Percentiles rank a stretch among this genome's conserved stretches.
Conservation (phyloP, 2,797 vertebrate genomes). For the Gymnothorax javanicus region DNA sequence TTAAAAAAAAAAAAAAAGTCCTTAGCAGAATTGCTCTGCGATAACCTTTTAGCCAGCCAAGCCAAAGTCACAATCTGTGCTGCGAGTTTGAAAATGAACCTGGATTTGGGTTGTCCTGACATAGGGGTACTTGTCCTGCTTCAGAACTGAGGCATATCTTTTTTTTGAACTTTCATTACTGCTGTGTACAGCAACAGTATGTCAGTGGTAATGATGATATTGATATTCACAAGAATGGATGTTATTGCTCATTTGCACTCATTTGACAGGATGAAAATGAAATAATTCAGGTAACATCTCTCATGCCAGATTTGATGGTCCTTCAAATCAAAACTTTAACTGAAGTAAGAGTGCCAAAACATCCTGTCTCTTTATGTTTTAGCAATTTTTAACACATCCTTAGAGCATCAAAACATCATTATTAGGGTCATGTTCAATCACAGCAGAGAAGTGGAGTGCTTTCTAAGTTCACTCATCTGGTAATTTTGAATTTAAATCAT, state of each 20-base stretch:
- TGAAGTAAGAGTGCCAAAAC: not conserved
- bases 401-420: constrained; percentile 72
- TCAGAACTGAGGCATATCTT: not conserved
- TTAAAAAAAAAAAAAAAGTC: constrained; percentile 87
- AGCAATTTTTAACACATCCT: constrained; percentile 47
- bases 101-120: not conserved
- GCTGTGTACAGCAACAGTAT: not conserved
- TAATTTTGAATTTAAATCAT: constrained; percentile 59
- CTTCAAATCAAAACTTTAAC: constrained; percentile 18
- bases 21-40: constrained; percentile 66
- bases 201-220: not conserved
- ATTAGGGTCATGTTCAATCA: constrained; percentile 60
- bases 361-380: constrained; percentile 33
- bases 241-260: not conserved
- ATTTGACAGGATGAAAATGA: constrained; percentile 40
- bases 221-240: not conserved
- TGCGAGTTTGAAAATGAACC: constrained; percentile 51
- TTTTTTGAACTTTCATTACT: not conserved
- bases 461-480: constrained; percentile 61
- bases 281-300: constrained; percentile 50
- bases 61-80: constrained; percentile 66
- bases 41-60: constrained; percentile 67
- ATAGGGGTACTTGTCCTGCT: not conserved
- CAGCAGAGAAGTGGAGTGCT: constrained; percentile 64
- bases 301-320: constrained; percentile 9